Conservation (phyloP, 2,888 invertebrate genomes). For the Tanytarsus gracilentus region DNA sequence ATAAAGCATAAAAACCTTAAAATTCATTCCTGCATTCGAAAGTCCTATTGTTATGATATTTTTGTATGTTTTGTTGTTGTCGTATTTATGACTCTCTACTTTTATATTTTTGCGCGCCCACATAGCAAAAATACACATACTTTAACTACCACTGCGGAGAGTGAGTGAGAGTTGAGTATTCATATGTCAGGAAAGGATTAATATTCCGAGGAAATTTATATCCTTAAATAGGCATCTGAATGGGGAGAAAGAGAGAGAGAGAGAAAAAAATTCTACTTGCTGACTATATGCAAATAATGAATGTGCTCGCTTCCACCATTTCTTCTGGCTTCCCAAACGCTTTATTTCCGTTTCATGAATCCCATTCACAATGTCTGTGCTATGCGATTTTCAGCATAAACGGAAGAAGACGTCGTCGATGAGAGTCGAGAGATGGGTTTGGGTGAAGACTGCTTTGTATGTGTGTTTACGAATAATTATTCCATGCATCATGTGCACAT, state of each 20-base stretch:
- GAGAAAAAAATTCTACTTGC: background rate
- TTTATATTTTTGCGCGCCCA: background rate
- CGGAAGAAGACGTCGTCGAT: background rate
- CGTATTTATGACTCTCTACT: background rate
- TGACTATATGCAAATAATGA: conserved; percentile 22
- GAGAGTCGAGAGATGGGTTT: background rate
- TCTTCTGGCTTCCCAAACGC: background rate
- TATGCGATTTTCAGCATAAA: background rate
- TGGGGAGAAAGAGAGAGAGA: too few species aligned
- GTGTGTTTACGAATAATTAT: conserved; percentile 4
- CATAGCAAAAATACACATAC: background rate
- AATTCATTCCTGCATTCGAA: background rate
- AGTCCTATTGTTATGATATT: background rate
- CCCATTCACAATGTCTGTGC: background rate
- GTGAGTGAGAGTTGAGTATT: too few species aligned
- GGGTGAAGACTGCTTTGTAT: background rate
- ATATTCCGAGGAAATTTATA: conserved; percentile 25
- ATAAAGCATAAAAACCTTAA: background rate
- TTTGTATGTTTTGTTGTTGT: background rate
- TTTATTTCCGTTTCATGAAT: conserved; percentile 22
- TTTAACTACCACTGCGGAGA: background rate
- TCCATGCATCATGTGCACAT: conserved; percentile 17
- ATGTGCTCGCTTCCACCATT: too few species aligned
- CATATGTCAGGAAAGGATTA: conserved; percentile 25
- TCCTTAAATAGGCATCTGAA: conserved; percentile 21